Evolutionary conservation across 1,140 invertebrate genomes (phyloP).

Genomic region (Berghia stephanieae): DNA sequence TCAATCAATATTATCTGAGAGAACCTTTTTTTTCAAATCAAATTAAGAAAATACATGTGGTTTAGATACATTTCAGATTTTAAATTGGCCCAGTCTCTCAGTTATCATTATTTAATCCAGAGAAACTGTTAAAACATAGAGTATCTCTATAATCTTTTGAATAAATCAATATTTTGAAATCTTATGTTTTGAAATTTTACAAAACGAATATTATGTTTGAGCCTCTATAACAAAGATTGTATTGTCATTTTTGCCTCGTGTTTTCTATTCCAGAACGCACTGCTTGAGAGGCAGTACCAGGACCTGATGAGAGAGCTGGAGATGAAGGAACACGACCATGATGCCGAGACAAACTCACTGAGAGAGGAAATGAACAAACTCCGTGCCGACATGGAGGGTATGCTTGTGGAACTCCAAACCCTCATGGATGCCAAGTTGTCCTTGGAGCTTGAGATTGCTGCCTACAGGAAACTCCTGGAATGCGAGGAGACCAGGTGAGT

Average conservation of each 20-base stretch:
- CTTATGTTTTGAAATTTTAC: too few relatives aligned
- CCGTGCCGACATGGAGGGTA: slow-evolving; percentile 61
- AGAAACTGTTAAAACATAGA: too few relatives aligned
- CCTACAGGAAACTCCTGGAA: slow-evolving; percentile 65
- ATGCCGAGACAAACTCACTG: slow-evolving; percentile 46
- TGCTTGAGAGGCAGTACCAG: slow-evolving; percentile 68
- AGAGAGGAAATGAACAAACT: slow-evolving; percentile 60
- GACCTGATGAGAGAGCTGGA: slow-evolving; percentile 68
- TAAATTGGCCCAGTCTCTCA: too few relatives aligned
- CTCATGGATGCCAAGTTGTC: slow-evolving; percentile 67
- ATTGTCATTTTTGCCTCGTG: not conserved
- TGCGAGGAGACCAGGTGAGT: slow-evolving; percentile 59
- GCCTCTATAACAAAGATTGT: not conserved
- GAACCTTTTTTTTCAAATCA: too few relatives aligned
- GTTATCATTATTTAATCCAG: too few relatives aligned
- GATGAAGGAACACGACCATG: slow-evolving; percentile 62
- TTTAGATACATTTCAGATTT: too few relatives aligned
- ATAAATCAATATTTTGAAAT: too few relatives aligned
- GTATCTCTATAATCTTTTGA: too few relatives aligned
- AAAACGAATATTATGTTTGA: too few relatives aligned
- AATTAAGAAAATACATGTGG: too few relatives aligned
- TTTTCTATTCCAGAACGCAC: slow-evolving; percentile 63
- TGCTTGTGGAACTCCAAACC: slow-evolving; percentile 66
- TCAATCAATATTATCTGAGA: too few relatives aligned
- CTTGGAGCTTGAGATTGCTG: slow-evolving; percentile 64